A percentile compares a stretch with the other conserved stretches of the same genome.
These are phyloP conservation scores for Ceramica pisi DNA, from an alignment of 2,888 invertebrate genomes.

Conservation along the genomic window DNA sequence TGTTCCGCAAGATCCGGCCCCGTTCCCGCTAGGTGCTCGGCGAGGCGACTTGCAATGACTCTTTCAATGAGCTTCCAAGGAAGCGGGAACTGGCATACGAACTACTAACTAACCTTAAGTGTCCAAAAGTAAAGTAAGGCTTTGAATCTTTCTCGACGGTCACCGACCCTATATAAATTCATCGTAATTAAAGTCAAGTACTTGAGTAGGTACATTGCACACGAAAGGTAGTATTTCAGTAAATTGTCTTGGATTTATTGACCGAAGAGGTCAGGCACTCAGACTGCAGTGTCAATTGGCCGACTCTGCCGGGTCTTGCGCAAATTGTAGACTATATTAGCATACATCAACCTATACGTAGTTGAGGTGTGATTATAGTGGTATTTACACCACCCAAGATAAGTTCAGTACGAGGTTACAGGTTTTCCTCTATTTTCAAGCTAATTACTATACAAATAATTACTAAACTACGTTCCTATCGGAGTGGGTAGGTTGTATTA, in stretches of 20 bases:
- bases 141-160: not conserved
- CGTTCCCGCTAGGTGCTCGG: too few species aligned
- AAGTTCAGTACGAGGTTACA: conserved; percentile 16
- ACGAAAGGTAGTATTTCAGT: conserved; percentile 45
- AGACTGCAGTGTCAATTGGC: conserved; percentile 58
- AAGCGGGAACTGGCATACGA: too few species aligned
- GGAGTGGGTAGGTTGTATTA: not conserved
- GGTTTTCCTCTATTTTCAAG: conserved; percentile 31
- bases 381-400: conserved; percentile 39
- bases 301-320: conserved; percentile 27
- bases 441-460: too few species aligned
- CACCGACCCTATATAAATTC: conserved; percentile 19
- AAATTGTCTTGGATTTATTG: conserved; percentile 55
- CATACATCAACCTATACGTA: conserved; percentile 44
- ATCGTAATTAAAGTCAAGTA: conserved; percentile 41
- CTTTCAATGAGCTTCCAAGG: too few species aligned
- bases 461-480: not conserved
- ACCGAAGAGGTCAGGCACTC: conserved; percentile 61
- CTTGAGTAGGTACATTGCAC: conserved; percentile 28
- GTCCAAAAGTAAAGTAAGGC: not conserved
- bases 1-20: too few species aligned
- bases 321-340: conserved; percentile 31
- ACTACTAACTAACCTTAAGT: too few species aligned
- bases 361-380: conserved; percentile 10
- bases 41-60: too few species aligned